Evolutionary conservation across 2,797 vertebrate species (phyloP), one percentile per base, ranked within the genome.

Genomic region (Pantherophis vulpinus): DNA sequence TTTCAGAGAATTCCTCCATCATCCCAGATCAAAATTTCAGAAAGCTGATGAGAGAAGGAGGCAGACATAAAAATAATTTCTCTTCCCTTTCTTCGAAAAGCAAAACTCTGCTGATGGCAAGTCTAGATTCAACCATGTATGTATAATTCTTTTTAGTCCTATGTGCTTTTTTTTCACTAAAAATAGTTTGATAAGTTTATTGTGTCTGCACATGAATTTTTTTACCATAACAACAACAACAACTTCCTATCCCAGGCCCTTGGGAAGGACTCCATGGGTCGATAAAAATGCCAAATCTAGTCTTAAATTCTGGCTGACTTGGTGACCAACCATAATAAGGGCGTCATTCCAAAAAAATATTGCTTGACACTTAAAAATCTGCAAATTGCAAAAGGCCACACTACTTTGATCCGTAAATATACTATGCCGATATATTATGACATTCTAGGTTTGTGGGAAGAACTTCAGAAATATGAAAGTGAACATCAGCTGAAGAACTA

Each of bases 191-290:
- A 93, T 95, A 59, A 91, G 55, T 89, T 55, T 88, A 59, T 89
- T 95, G 66, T 91, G 59, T 90, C 63, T 94, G 59, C 93, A 86
- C 95, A 59, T 87, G 92, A 55, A 10, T 94, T 93, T 94, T 94
- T 95, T 86, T 66, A 94, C 32, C 70, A 96, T 92, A 92, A 95
- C 58, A 86, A 94, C 93, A 86, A 94, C 93, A 94, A 86, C 8
- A 56, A 51, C 66, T 18, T 32, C 66, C 13, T 70, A 32, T 16
- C 66, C 13, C 2, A 70, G 66, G n/a, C 32, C n/a, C n/a, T 70
- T 70, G 66, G n/a, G 0, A 70, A 32, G 13, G n/a, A 32, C 13
- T 2, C 66, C 16, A 74, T 37, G 14, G 63, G 29, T 70, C 5
- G 14, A 37, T 74, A 74, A n/a, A 70, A 70, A 32, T 70, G 5